Evolutionary conservation across 2,888 invertebrate species (phyloP).

Genomic region (Plagiodera versicolora): DNA sequence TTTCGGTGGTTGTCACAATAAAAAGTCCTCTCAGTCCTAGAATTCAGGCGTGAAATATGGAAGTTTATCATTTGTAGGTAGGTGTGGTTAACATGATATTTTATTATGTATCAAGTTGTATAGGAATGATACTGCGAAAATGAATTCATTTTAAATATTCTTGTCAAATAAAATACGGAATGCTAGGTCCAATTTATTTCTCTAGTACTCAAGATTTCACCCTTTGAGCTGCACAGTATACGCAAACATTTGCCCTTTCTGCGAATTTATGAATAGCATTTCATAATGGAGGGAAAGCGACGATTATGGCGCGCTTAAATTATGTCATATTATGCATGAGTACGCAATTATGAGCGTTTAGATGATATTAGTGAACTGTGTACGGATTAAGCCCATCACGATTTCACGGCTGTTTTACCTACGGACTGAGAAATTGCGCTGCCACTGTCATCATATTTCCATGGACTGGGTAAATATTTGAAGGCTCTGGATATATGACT

Average conservation of each 20-base stretch:
- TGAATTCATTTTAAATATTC: neutral
- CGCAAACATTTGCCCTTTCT: slow-evolving; percentile 12
- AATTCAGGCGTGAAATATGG: too few species aligned
- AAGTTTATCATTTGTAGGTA: too few species aligned
- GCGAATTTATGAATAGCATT: slow-evolving; percentile 32
- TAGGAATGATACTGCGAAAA: too few species aligned
- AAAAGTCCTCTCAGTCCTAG: too few species aligned
- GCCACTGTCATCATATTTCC: neutral
- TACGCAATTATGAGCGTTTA: slow-evolving; percentile 41
- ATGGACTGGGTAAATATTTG: neutral
- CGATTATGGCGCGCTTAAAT: slow-evolving; percentile 49
- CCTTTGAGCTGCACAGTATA: neutral
- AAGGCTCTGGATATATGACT: too few species aligned
- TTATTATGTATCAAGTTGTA: too few species aligned
- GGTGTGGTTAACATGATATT: too few species aligned
- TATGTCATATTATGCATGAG: slow-evolving; percentile 49
- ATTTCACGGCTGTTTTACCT: slow-evolving; percentile 15
- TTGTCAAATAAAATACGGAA: neutral
- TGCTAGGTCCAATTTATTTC: neutral
- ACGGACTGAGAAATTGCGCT: slow-evolving; percentile 16
- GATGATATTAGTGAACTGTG: slow-evolving; percentile 23
- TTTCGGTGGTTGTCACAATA: too few species aligned
- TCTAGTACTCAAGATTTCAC: neutral
- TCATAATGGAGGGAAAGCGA: slow-evolving; percentile 39
- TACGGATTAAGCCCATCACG: slow-evolving; percentile 20